Conservation (phyloP, 2,113 vertebrate genomes). For the Corvus cornix region DNA sequence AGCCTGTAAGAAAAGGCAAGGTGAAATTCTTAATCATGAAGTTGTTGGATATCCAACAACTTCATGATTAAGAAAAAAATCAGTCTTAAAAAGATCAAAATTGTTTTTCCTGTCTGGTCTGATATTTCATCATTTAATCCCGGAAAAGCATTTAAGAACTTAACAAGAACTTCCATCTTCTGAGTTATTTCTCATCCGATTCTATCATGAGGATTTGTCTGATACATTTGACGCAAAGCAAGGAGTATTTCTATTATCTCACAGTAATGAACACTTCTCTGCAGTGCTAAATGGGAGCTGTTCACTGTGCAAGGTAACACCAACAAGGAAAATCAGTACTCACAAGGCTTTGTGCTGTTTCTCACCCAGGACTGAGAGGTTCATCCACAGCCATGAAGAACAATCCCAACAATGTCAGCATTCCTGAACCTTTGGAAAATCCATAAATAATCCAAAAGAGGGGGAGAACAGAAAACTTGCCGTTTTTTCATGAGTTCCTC, state of each 20-base stretch:
- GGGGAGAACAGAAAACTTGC: neutral
- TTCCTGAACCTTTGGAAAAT: neutral
- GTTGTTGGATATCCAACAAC: neutral
- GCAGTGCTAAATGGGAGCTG: neutral
- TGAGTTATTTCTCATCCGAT: neutral
- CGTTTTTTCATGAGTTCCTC: neutral
- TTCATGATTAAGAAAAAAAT: neutral
- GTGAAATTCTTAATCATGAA: too few relatives aligned
- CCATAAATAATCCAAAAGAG: neutral
- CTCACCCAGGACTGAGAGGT: neutral
- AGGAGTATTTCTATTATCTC: neutral
- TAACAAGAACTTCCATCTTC: neutral
- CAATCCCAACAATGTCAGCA: neutral
- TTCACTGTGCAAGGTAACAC: neutral
- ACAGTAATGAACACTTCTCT: neutral
- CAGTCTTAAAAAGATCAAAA: neutral
- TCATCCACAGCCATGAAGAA: neutral
- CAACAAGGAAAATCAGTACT: neutral
- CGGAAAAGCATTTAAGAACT: neutral
- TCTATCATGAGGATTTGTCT: neutral
- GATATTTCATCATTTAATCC: neutral
- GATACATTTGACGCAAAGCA: neutral
- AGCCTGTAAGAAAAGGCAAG: neutral
- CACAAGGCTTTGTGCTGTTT: neutral
- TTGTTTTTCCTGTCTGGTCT: neutral